Evolutionary conservation across 2,888 invertebrate species (phyloP), one percentile per base, ranked within the genome.

Genomic region (Taenaris catops): DNA sequence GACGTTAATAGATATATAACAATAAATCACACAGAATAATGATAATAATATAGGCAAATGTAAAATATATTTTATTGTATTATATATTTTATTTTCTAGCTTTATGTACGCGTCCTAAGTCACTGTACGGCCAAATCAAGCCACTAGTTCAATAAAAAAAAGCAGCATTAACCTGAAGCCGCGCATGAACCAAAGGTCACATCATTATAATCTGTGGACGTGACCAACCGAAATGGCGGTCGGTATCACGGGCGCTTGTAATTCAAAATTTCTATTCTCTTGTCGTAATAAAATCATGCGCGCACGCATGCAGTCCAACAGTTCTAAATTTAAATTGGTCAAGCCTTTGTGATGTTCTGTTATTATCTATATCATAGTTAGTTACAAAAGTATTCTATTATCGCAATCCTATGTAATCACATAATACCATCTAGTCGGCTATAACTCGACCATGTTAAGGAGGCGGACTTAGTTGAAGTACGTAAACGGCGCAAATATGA

Each of bases 221-320:
- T 83, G 83, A 81, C 78, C 73, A 58, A 53, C 61, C 58, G 63
- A 72, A 69, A 75, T 70, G 64, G 69, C 66, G 53, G 53, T 53
- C 55, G 53, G 63, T 62, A 65, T 68, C 66, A 63, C 55, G 51
- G n/a, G 41, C 52, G 53, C 56, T 64, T 44, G 54, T 73, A 74
- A 75, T 81, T 74, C 56, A 55, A 79, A 81, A 76, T 80, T 76
- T 80, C 70, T 79, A 80, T 80, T 80, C 76, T 71, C 64, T 69
- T 67, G 71, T 72, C 70, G 71, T 80, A 74, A 76, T 75, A 72
- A 74, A 79, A 71, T 65, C 74, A 76, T 73, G 73, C 70, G 65
- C 67, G 65, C 63, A 68, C 65, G 75, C 69, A 68, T 72, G 62
- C 56, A 52, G 46, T 45, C 46, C 44, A 51, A 44, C 41, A 20